Percentiles rank a stretch among this genome's conserved stretches.
These are phyloP conservation scores for Peromyscus eremicus DNA, from an alignment of 2,797 vertebrate genomes.

Conservation along the genomic window DNA sequence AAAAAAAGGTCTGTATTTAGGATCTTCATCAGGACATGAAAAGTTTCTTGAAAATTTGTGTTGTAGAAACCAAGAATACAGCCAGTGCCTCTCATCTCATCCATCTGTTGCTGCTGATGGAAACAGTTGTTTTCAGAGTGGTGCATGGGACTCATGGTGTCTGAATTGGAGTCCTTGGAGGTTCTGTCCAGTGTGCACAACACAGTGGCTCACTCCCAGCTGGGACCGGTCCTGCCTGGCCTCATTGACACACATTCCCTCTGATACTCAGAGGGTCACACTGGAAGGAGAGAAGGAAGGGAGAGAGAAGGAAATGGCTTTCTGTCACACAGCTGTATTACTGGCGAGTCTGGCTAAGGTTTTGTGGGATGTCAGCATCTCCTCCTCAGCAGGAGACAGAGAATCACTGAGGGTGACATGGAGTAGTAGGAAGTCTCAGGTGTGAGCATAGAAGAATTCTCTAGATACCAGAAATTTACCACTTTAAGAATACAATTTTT, in stretches of 20 bases:
- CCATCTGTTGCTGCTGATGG: background rate
- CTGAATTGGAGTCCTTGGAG: too few species aligned
- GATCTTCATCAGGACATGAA: background rate
- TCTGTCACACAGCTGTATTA: background rate
- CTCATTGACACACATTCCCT: rapidly evolving
- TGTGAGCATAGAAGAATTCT: background rate
- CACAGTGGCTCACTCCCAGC: background rate
- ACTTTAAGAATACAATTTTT: slow-evolving; percentile 20
- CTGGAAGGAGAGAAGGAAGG: background rate
- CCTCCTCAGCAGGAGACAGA: background rate
- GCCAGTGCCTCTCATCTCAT: background rate
- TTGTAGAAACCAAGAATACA: background rate
- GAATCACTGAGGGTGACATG: background rate
- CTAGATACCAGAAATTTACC: slow-evolving; percentile 15
- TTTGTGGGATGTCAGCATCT: too few species aligned
- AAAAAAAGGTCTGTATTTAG: background rate
- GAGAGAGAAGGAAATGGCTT: background rate
- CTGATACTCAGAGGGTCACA: background rate
- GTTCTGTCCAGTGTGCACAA: background rate
- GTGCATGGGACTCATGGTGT: background rate
- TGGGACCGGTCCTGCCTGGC: background rate
- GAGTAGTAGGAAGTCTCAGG: slow-evolving; percentile 31
- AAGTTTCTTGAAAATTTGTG: slow-evolving; percentile 22
- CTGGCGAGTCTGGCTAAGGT: background rate
- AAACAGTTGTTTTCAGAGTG: background rate